Evolutionary conservation across 1,140 invertebrate genomes (phyloP), one percentile per base, ranked within the genome.

Genomic region (Papilio xuthus): DNA sequence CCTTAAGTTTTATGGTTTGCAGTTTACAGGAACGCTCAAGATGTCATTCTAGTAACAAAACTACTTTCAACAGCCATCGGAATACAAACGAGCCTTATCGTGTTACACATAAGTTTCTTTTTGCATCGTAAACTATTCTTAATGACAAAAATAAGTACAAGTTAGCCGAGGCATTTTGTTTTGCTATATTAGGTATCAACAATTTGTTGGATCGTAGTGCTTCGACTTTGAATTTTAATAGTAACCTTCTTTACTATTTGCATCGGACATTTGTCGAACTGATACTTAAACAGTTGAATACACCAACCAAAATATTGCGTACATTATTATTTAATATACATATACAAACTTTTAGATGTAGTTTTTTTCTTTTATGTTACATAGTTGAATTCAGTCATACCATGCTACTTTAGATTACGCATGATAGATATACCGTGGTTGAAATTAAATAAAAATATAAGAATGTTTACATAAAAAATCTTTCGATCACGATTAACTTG

Each of bases 1-100:
- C 78, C 80, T 77, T 50, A 70, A 79, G 77, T 72, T 77, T 84
- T 84, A 84, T 84, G 81, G 83, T 78, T 83, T 83, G 79, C 78
- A 56, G 42, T 79, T 42, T 41, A 53, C 79, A 75, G 67, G 41
- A 77, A 78, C 81, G 79, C 81, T 80, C 74, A 76, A 60, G 80
- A 84, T 82, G 81, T 84, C 81, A 81, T 79, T 84, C 80, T 73
- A 75, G 69, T 73, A 73, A 73, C 77, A 80, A 82, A 82, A 67
- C 72, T 50, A 60, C 50, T 50, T 78, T 76, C 37, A 10, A 76
- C 53, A 41, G 50, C 50, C 23, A 23, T 60, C 26, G 26, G 74
- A 28, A 28, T 76, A 23, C 47, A 41, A 60, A 37, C n/a, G 32
- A 20, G 28, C 53, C 50, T 75, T 75, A 75, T 56, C 53, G 20